Conservation (phyloP, 2,113 vertebrate genomes). For the Bos javanicus region DNA sequence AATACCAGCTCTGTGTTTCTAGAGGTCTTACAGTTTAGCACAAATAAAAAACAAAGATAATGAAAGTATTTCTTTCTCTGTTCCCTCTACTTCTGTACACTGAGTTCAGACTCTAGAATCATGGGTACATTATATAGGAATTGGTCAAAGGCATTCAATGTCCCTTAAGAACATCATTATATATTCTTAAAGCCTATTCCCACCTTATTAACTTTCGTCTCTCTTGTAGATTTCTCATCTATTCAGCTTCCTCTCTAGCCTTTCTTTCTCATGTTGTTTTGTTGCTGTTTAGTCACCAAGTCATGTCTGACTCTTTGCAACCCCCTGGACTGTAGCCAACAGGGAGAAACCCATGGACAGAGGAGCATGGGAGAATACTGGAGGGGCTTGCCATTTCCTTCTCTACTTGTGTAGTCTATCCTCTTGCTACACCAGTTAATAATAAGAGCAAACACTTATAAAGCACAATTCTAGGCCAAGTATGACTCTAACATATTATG, state of each 20-base stretch:
- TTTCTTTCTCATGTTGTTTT: neutral
- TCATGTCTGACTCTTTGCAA: neutral
- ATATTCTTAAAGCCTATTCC: neutral
- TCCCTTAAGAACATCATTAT: neutral
- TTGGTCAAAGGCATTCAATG: neutral
- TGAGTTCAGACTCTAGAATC: neutral
- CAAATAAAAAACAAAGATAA: neutral
- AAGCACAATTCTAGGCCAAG: neutral
- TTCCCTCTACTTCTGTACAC: neutral
- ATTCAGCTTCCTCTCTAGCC: neutral
- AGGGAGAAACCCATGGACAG: neutral
- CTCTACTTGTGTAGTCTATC: neutral
- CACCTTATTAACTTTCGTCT: neutral
- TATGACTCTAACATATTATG: neutral
- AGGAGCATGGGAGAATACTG: neutral
- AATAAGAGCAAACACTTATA: neutral
- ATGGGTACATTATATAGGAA: neutral
- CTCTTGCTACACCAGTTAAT: neutral
- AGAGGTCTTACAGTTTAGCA: neutral
- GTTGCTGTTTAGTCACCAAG: neutral
- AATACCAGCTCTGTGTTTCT: neutral
- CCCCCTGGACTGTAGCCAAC: neutral
- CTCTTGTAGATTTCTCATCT: neutral
- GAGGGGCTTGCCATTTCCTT: neutral
- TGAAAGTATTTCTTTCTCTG: conserved; percentile 12